phyloP scores from a whole-genome alignment of 2,888 invertebrate genomes.

The Dynastes grantii region DNA sequence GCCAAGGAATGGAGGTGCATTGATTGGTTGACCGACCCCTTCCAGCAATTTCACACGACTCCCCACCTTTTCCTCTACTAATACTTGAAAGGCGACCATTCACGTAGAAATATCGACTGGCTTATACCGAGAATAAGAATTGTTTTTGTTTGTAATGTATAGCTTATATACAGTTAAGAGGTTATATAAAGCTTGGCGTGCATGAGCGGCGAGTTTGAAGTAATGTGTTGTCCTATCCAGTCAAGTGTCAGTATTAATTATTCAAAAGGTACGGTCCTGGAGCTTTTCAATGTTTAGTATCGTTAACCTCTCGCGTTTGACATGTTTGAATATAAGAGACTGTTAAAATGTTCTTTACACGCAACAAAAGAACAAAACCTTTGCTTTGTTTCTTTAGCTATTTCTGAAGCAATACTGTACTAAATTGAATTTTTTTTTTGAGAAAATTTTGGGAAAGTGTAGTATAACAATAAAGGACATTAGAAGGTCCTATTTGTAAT shows the following conservation, averaged over 20 bases:
- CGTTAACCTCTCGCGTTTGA: neutral
- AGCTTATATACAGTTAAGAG: neutral
- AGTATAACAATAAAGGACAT: too few relatives aligned
- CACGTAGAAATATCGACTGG: conserved; percentile 52
- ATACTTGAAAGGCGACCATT: conserved; percentile 41
- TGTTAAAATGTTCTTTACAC: too few relatives aligned
- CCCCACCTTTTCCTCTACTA: conserved; percentile 25
- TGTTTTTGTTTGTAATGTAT: conserved; percentile 24
- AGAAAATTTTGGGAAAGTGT: too few relatives aligned
- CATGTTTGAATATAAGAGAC: neutral
- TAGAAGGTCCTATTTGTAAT: too few relatives aligned
- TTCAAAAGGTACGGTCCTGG: conserved; percentile 9
- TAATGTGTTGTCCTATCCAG: conserved; percentile 12
- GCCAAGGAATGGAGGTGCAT: conserved; percentile 55
- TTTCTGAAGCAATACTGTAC: too few relatives aligned
- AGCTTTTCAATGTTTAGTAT: neutral
- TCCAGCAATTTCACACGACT: conserved; percentile 51
- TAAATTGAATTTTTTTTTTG: too few relatives aligned
- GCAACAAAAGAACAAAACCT: too few relatives aligned
- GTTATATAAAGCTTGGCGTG: neutral
- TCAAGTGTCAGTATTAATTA: conserved; percentile 15
- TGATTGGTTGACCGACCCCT: conserved; percentile 60
- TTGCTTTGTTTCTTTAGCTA: too few relatives aligned
- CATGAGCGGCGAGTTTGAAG: conserved; percentile 19
- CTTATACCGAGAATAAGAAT: conserved; percentile 43